Base-by-base conservation (phyloP, 2,113 vertebrate genomes). In the Salminus brasiliensis region DNA sequence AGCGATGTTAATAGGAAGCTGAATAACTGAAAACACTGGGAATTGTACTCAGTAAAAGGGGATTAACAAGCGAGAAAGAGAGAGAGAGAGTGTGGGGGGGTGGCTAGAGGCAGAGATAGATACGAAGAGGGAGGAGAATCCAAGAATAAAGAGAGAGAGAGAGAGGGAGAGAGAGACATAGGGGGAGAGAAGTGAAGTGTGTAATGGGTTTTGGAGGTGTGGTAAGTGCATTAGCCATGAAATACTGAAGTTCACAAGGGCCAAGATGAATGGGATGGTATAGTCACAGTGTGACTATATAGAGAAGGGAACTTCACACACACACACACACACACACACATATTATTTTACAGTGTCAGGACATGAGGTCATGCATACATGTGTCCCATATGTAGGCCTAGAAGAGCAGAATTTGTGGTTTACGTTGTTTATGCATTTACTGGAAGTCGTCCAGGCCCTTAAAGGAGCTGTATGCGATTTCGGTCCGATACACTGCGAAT, bases 121-220 rank as follows among this genome's bases (percentile, higher is more conserved):
- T 2, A 52, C 45, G 4, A 49, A 49, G 45, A 13, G 4, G 39
- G 60, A 29, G 30, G 1, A 13, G 4, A n/a, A n/a, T 11, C 11
- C 45, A 49, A 15, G 16, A 49, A 49, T 49, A 49, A n/a, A n/a
- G 13, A 62, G 72, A 63, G 21, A 47, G 11, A 27, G 16, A 52
- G 16, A 76, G 21, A n/a, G n/a, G n/a, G n/a, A n/a, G n/a, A n/a
- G n/a, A n/a, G n/a, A n/a, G n/a, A n/a, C n/a, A n/a, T n/a, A 55
- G 36, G 15, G 0, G 0, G 7, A 5, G 30, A 49, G 39, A 73
- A 25, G 23, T 15, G 36, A 77, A 81, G 81, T 79, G 25, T 74
- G 57, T 74, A 49, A 63, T 34, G 18, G 72, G 63, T 74, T 45
- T 74, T 25, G 25, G 55, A 59, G 71, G 71, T 21, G 34, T 18